These are phyloP conservation scores for Cynodonichthys magdalenae DNA, from an alignment of 2,797 vertebrate genomes.

Conservation along the genomic window DNA sequence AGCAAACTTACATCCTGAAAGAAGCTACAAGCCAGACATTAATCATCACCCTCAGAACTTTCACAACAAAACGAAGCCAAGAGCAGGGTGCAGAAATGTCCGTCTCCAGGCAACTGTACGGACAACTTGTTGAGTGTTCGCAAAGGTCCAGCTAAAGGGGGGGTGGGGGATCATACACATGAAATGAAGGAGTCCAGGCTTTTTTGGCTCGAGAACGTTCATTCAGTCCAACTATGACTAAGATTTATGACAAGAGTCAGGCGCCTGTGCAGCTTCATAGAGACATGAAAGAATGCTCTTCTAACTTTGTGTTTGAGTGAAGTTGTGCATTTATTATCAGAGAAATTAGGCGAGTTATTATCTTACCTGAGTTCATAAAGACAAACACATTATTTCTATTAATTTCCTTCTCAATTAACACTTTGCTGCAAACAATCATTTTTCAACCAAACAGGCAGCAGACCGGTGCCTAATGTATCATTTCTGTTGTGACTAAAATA, in stretches of 20 bases:
- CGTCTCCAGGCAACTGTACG: neutral
- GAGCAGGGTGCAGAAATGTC: neutral
- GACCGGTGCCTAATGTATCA: conserved; percentile 16
- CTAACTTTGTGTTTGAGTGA: neutral
- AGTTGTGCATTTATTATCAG: neutral
- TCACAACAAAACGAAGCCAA: neutral
- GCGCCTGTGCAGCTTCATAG: neutral
- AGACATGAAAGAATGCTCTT: conserved; percentile 2
- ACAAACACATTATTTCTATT: conserved; percentile 5
- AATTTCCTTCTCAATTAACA: neutral
- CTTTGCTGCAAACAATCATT: neutral
- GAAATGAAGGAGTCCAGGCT: conserved; percentile 1
- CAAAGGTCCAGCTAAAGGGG: neutral
- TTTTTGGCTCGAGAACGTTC: neutral
- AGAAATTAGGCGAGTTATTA: neutral
- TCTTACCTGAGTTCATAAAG: conserved; percentile 9
- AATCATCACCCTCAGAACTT: neutral
- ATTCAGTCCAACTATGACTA: neutral
- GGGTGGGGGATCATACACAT: neutral
- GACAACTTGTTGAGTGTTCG: neutral
- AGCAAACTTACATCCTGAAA: neutral
- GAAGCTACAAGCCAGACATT: neutral
- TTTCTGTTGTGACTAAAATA: neutral
- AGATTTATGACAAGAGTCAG: conserved; percentile 19
- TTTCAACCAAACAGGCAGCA: neutral